Conservation (phyloP, 2,888 invertebrate species). For the Koerneria pararmatus region DNA sequence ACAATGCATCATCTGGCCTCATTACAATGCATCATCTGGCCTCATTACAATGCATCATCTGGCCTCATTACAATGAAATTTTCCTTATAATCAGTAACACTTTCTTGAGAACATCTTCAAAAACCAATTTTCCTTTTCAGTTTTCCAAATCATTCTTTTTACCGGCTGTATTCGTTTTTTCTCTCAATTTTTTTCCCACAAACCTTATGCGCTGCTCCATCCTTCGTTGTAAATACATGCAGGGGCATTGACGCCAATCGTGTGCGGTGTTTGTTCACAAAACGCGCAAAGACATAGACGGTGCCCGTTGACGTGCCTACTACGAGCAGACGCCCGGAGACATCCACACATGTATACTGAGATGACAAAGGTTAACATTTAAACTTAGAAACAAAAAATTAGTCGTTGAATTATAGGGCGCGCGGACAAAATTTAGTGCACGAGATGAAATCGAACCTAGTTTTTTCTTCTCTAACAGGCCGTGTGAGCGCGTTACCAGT, state of each 20-base stretch:
- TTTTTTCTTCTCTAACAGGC: too few relatives aligned
- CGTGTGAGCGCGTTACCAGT: neutral
- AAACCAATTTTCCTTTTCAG: too few relatives aligned
- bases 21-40: too few relatives aligned
- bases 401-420: neutral
- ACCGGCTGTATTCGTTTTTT: too few relatives aligned
- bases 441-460: too few relatives aligned
- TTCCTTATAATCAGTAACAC: too few relatives aligned
- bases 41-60: too few relatives aligned
- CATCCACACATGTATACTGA: slow-evolving; percentile 61
- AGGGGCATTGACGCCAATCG: slow-evolving; percentile 35
- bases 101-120: too few relatives aligned
- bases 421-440: too few relatives aligned
- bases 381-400: neutral
- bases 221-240: slow-evolving; percentile 45
- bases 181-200: neutral
- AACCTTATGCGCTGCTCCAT: slow-evolving; percentile 39
- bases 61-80: too few relatives aligned
- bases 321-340: slow-evolving; percentile 58
- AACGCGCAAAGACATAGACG: slow-evolving; percentile 59
- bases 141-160: too few relatives aligned
- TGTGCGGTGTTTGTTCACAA: slow-evolving; percentile 36
- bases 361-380: slow-evolving; percentile 24
- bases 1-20: too few relatives aligned
- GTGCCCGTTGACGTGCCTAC: slow-evolving; percentile 61